Evolutionary conservation across 2,888 invertebrate genomes (phyloP), one percentile per base, ranked within the genome.

Genomic region (Trichopria drosophilae): DNA sequence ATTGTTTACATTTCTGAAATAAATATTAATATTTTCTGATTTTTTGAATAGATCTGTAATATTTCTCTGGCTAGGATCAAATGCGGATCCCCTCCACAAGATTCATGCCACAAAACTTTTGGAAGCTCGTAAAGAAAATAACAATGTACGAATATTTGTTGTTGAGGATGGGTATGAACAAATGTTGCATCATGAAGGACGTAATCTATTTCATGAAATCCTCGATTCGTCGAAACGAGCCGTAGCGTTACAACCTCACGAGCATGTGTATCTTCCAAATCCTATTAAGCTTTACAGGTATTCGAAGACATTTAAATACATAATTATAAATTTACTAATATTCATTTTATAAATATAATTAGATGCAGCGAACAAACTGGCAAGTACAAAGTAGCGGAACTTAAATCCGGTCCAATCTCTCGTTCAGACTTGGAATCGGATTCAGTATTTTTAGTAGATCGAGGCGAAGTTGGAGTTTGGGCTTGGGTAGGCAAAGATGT

Each of bases 91-190:
- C 1, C 82, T 87, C 23, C 94, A 93, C 74, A 90, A 89, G 68
- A 81, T 89, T 41, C 86, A 88, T 66, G 90, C 87, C 2, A 81
- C 87, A 7, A 85, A 84, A 77, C 85, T 88, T n/a, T 56, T 74
- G n/a, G 71, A 74, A 34, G 50, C 62, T 31, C 51, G 66, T 24
- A 64, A 75, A 61, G 59, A 68, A 18, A 68, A 69, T 6, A 68
- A 69, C 7, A 81, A 82, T 16, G 26, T 35, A 6, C 78, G 80
- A 26, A 82, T 93, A 37, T 81, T 87, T 2, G 83, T 90, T 55
- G 84, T 94, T 0, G 91, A 93, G 66, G 93, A 93, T 72, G 94
- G 93, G 3, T 87, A 91, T 69, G 93, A 93, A 70, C 86, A 87
- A 65, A 85, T 86, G 0, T 76, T 94, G 65, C 80, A 81, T 4